A percentile compares a stretch with the other conserved stretches of the same genome.
Evolutionary conservation across 2,113 vertebrate genomes (phyloP).

Genomic region (Mustelus asterias): DNA sequence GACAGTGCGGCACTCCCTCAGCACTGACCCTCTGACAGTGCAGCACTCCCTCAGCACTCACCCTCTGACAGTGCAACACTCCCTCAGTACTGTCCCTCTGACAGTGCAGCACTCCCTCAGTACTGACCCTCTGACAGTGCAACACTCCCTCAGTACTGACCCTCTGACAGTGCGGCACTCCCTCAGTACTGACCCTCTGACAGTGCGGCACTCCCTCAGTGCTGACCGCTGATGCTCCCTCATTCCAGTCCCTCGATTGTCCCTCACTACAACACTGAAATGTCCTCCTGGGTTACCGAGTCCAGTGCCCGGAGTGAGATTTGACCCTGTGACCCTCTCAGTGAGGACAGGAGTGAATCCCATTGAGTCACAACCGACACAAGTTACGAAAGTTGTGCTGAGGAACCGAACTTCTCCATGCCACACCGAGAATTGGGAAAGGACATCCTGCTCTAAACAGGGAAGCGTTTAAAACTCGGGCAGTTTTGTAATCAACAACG

Average conservation of each 20-base stretch:
- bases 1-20: too few relatives aligned
- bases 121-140: too few relatives aligned
- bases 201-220: too few relatives aligned
- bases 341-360: not conserved
- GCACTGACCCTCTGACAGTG: too few relatives aligned
- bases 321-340: not conserved
- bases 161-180: too few relatives aligned
- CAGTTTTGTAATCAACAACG: not conserved
- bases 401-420: not conserved
- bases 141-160: too few relatives aligned
- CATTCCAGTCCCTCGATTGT: not conserved
- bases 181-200: too few relatives aligned
- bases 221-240: not conserved
- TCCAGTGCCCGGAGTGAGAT: not conserved
- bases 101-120: too few relatives aligned
- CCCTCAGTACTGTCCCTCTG: too few relatives aligned
- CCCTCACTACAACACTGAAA: not conserved
- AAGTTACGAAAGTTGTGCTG: not conserved
- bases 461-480: not conserved
- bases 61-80: too few relatives aligned
- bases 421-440: slow-evolving; percentile 17
- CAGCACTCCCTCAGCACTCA: too few relatives aligned
- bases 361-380: not conserved
- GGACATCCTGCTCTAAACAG: not conserved
- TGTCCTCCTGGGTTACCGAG: not conserved